Base-by-base conservation (phyloP, 2,888 invertebrate species). In the Saturnia pavonia region DNA sequence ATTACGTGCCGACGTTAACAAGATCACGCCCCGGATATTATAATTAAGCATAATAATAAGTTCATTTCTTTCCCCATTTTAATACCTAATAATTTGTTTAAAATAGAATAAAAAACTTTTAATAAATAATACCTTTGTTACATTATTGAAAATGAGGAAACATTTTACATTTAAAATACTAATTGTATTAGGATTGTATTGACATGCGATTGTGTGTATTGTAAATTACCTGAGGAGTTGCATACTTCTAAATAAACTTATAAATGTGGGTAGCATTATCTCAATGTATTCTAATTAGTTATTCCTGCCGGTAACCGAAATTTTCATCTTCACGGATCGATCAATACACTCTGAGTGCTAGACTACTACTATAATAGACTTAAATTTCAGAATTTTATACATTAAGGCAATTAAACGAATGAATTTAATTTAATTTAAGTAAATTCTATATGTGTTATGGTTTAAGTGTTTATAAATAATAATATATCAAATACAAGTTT, bases 1-100 rank as follows among this genome's bases (percentile, higher is more conserved):
- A 85, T 84, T 84, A 86, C 82, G 84, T 85, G 86, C 81, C 80
- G 78, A 82, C 82, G 81, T 77, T 85, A 87, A 87, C 83, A 82
- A 85, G 85, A 82, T 85, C 82, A 80, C 82, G 79, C 79, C 75
- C 76, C 75, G 79, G 81, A 80, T 83, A 83, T 82, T 82, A 83
- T 86, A 84, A 87, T 86, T 84, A 86, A 82, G 79, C 75, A 78
- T 80, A 78, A 82, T 84, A 83, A 84, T 78, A 82, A 84, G 78
- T 81, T 82, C 76, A 78, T 78, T 81, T 83, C 78, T 77, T 85
- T 78, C 76, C 71, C 72, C 70, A 69, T 75, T 75, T 74, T 74
- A 73, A 72, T 71, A 74, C 40, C 27, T 51, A 70, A 54, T 70
- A 57, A 70, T 70, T 65, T 42, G 54, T 67, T 7, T 25, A 11